Percentiles rank a stretch among this genome's conserved stretches.
These are phyloP conservation scores for Bombylius major DNA, from an alignment of 2,888 invertebrate species.

Conservation along the genomic window DNA sequence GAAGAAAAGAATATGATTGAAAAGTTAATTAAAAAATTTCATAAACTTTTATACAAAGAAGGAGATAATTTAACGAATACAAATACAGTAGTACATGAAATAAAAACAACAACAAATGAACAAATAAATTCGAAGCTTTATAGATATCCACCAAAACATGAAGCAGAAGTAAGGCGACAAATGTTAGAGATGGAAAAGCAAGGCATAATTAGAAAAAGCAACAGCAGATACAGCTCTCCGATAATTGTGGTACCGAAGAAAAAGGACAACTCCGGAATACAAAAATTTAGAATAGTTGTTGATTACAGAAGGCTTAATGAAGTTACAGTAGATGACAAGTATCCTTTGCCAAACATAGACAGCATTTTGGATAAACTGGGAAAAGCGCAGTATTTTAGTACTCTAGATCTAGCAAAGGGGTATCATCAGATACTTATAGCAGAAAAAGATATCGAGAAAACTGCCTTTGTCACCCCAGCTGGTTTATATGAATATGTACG, in stretches of 20 bases:
- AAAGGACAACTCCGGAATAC: conserved; percentile 7
- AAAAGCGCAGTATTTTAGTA: conserved; percentile 9
- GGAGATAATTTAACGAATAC: conserved; percentile 5
- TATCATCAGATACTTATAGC: not conserved
- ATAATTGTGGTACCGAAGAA: conserved; percentile 8
- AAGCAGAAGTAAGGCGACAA: conserved; percentile 5
- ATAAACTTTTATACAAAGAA: conserved; percentile 2
- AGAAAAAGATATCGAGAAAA: conserved; percentile 12
- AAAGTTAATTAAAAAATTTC: conserved; percentile 1
- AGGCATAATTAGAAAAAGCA: conserved; percentile 10
- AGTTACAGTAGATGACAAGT: conserved; percentile 8
- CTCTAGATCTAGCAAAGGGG: conserved; percentile 9
- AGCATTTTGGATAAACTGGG: conserved; percentile 9
- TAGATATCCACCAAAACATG: conserved; percentile 4
- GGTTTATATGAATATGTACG: conserved; percentile 10
- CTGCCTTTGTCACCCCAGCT: conserved; percentile 11
- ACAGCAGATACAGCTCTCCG: conserved; percentile 7
- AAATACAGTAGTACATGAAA: not conserved
- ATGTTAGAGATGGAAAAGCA: conserved; percentile 10
- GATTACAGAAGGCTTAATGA: conserved; percentile 10
- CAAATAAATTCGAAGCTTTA: conserved; percentile 11
- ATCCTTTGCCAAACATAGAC: conserved; percentile 8
- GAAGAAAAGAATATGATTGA: not conserved
- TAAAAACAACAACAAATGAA: conserved; percentile 3
- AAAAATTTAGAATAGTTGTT: conserved; percentile 9